Evolutionary conservation across 2,113 vertebrate genomes (phyloP).

Genomic region (Calidris pugnax): DNA sequence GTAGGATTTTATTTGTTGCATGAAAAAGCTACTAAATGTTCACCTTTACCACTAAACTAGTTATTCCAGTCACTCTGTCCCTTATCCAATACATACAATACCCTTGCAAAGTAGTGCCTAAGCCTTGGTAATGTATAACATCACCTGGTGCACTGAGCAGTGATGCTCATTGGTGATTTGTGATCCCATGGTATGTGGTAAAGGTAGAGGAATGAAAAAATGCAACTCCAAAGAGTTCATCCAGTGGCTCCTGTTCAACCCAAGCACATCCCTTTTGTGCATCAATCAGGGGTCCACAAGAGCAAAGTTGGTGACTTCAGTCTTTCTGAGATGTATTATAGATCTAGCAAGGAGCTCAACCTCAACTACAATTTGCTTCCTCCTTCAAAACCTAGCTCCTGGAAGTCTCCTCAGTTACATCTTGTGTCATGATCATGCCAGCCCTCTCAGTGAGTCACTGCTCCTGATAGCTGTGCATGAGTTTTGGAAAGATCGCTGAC

Average conservation of each 20-base stretch:
- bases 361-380: not conserved
- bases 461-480: not conserved
- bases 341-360: not conserved
- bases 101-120: not conserved
- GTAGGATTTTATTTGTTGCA: not conserved
- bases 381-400: not conserved
- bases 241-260: not conserved
- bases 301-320: not conserved
- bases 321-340: not conserved
- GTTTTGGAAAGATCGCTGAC: not conserved
- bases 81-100: not conserved
- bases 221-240: not conserved
- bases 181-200: not conserved
- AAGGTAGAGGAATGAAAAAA: not conserved
- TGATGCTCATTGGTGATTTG: not conserved
- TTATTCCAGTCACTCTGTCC: not conserved
- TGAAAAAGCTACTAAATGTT: not conserved
- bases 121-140: not conserved
- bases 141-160: not conserved
- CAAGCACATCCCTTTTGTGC: not conserved
- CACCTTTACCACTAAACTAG: not conserved
- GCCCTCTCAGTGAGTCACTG: accelerated
- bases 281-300: not conserved
- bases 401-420: not conserved
- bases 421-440: not conserved